Conservation (phyloP, 2,113 vertebrate species). For the Crotalus tigris region DNA sequence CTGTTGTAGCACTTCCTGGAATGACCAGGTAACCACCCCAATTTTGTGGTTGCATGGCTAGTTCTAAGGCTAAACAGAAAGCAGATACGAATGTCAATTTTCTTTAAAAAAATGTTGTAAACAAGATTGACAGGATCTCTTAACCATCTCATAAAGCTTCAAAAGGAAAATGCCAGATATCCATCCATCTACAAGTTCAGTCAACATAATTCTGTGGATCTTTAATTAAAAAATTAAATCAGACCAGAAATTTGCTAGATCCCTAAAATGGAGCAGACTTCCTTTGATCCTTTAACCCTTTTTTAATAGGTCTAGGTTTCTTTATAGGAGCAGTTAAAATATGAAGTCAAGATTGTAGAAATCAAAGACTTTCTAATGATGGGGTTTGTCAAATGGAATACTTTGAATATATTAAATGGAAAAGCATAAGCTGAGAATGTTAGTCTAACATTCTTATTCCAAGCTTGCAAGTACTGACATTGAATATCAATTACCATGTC, state of each 20-base stretch:
- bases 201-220: not conserved
- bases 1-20: not conserved
- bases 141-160: not conserved
- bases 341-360: conserved; percentile 49
- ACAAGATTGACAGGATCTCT: not conserved
- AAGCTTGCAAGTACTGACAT: conserved; percentile 46
- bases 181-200: not conserved
- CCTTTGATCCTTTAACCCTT: not conserved
- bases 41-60: not conserved
- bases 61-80: not conserved
- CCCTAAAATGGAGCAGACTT: not conserved
- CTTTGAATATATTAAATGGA: conserved; percentile 51
- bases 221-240: not conserved
- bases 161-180: not conserved
- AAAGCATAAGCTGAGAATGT: conserved; percentile 44
- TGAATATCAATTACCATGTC: conserved; percentile 44
- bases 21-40: not conserved
- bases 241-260: not conserved
- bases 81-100: not conserved
- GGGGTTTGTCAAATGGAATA: conserved; percentile 30
- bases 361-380: conserved; percentile 51
- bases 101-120: not conserved
- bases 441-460: conserved; percentile 39
- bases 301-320: not conserved
- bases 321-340: conserved; percentile 28